Evolutionary conservation across 1,140 invertebrate species (phyloP), one percentile per base, ranked within the genome.

Genomic region (Tetramorium parvispinum): DNA sequence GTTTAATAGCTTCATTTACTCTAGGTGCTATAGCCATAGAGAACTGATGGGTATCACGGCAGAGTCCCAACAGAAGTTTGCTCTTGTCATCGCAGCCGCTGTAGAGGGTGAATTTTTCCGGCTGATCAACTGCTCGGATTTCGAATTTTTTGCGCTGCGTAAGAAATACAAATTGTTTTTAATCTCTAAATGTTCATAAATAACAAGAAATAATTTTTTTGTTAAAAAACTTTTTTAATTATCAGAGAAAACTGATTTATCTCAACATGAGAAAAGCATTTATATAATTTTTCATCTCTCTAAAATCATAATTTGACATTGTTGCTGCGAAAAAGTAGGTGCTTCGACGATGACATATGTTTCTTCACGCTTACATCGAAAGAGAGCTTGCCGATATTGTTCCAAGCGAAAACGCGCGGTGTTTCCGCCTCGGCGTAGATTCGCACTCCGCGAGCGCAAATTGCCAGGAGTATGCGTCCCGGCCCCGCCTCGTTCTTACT

Each of bases 11-110:
- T 93, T 98, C 98, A 91, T 96, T 97, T 40, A 98, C 95, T 91
- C 98, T 96, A 21, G 97, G 97, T 76, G 98, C 97, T 92, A 99
- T 97, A 92, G 98, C 97, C 98, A 99, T 98, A 91, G 98, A 98
- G 95, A 99, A 99, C 94, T 99, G 98, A 95, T 99, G 98, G 8
- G 98, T 99, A 88, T 98, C 97, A 91, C 97, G 97, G 95, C 98
- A 99, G 24, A 99, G 96, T 18, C 97, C 97, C 83, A 99, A 96
- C 85, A 99, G 95, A 90, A 98, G 97, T 95, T 98, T 98, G 92
- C 98, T 98, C 94, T 99, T 98, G 91, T 98, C 98, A 95, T 99
- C 98, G 92, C 97, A 98, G 24, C 97, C 97, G 18, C 98, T 98
- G 94, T 98, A 99, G 77, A 99, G 97, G 0, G 98, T 98, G 86